These are phyloP conservation scores for Discoglossus pictus DNA, from an alignment of 2,797 vertebrate species.

Conservation along the genomic window DNA sequence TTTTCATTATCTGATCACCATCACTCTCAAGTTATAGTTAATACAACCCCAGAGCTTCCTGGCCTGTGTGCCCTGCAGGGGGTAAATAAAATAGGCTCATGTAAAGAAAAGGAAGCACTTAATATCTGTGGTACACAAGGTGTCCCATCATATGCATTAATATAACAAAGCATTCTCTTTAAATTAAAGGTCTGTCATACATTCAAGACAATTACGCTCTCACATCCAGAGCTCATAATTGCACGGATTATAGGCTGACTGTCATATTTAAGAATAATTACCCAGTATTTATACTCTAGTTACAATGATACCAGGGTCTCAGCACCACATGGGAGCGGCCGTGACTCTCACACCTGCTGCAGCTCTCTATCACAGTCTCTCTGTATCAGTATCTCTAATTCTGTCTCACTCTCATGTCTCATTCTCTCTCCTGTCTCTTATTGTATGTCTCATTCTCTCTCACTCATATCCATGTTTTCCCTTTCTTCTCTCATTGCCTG, in stretches of 20 bases:
- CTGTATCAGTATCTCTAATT: not conserved
- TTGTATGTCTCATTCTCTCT: too few relatives aligned
- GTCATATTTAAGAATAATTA: conserved; percentile 51
- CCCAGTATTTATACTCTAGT: not conserved
- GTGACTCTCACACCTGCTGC: conserved; percentile 9
- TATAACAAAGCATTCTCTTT: conserved; percentile 10
- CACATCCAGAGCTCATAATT: conserved; percentile 40
- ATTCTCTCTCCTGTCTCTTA: too few relatives aligned
- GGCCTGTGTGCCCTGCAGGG: conserved; percentile 10
- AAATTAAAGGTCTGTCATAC: conserved; percentile 49
- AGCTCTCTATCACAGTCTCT: not conserved
- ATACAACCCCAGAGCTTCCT: conserved; percentile 14
- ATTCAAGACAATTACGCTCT: conserved; percentile 40
- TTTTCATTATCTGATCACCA: too few relatives aligned
- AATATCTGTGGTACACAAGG: conserved; percentile 38
- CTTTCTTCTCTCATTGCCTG: too few relatives aligned
- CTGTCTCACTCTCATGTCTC: too few relatives aligned
- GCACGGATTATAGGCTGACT: conserved; percentile 29
- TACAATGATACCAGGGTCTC: conserved; percentile 24
- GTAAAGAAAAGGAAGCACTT: conserved; percentile 36
- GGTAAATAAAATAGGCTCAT: not conserved
- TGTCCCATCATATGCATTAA: conserved; percentile 28
- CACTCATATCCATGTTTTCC: too few relatives aligned
- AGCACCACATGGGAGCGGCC: conserved; percentile 1
- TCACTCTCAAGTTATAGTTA: too few relatives aligned